Evolutionary conservation across 2,888 invertebrate genomes (phyloP), one percentile per base, ranked within the genome.

Genomic region (Cryptus armator): DNA sequence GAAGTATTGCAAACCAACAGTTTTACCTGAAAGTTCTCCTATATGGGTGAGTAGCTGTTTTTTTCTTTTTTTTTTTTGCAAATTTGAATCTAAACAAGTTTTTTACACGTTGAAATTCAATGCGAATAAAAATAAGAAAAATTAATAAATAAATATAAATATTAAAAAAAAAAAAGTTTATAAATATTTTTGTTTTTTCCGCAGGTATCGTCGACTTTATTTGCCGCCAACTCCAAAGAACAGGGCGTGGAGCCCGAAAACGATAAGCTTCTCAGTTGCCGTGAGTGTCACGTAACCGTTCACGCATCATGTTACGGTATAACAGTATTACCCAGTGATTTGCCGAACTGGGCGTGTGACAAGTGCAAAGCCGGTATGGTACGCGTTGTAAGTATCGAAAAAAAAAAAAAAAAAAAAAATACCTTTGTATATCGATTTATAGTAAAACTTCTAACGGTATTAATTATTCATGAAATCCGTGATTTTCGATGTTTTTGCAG

Each of bases 271-370:
- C 88, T 96, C 10, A 93, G 94, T n/a, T 96, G 96, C 90, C 91
- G 93, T 46, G 93, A 94, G 62, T 96, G 96, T 90, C 92, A 94
- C 85, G 94, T 96, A 9, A 95, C 95, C 85, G 95, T 96, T 12
- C 96, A 96, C 90, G 94, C 95, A 1, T 94, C 94, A 88, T 95
- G 94, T 88, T 95, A 94, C 83, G 94, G 94, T 64, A 91, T 93
- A 66, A 93, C 91, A 56, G 91, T 92, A 67, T 88, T 92, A 74
- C 92, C 93, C 12, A 89, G 88, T 2, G 92, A 93, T 83, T 72
- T 89, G 51, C 89, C 90, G 51, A 93, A 91, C 82, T 95, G 94
- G 94, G 91, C 92, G 10, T 95, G 94, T 86, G 94, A 94, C 84
- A 93, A 92, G 86, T 94, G 94, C 87, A 91, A 91, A 81, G 91